Base-by-base conservation (phyloP, 2,888 invertebrate genomes). In the Parochlus steinenii region DNA sequence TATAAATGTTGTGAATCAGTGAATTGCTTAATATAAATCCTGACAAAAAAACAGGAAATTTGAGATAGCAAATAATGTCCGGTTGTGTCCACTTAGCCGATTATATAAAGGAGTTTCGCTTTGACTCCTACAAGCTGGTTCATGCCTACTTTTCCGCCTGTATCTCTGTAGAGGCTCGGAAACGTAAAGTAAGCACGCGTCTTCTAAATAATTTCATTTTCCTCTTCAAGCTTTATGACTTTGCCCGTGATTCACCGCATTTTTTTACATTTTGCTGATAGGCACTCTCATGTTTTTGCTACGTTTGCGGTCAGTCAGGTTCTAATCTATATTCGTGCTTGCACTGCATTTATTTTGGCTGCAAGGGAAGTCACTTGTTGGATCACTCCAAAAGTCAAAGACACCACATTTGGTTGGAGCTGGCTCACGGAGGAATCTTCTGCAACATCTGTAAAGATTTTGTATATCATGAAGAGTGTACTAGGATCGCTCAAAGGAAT, bases 341-440 rank as follows among this genome's bases (percentile, higher is more conserved):
- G 39, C 82, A 86, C 48, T 95, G 95, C 62, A 83, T 92, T 46
- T 90, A 74, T 61, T 90, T 95, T 58, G 93, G 85, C 33, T 95
- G 95, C 56, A 82, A 82, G 47, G 72, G 71, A 15, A 69, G 74
- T 38, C 93, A 93, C 55, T 85, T 90, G 44, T 74, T 79, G 48
- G 78, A 83, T 37, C 93, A 95, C 63, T 74, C 79, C 31, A 77
- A 74, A 51, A 65, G 65, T 28, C 79, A 78, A 48, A 77, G 80
- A 48, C 93, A 93, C 56, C 70, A 71, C 48, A 65, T 92, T 44
- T 81, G 86, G 39, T 69, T 93, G 47, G 93, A 95, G 53, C 60
- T 93, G 32, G 72, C 71, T 36, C 86, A 83, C 58, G 93, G 93
- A 28, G 80, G 85, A 54, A 67, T 95, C 7, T 79, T 78, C 56